Conservation (phyloP, 2,113 vertebrate genomes). For the Herpailurus yagouaroundi region DNA sequence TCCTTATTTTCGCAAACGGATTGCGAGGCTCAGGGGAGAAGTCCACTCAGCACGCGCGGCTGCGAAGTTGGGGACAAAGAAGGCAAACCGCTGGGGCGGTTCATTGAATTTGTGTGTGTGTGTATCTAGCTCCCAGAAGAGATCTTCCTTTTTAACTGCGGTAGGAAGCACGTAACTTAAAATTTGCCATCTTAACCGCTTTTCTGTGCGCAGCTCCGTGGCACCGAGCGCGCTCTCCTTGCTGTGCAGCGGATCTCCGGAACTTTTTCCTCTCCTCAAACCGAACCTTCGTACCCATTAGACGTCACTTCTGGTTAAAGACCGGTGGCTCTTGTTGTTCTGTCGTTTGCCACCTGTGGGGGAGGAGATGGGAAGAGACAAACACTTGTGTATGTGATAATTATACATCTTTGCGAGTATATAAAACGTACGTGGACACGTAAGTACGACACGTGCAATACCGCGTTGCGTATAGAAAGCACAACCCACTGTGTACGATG, state of each 20-base stretch:
- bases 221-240: not conserved
- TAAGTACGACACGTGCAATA: not conserved
- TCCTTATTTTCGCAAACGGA: not conserved
- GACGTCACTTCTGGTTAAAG: not conserved
- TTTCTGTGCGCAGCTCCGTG: rapidly evolving
- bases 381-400: rapidly evolving
- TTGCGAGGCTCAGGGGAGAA: not conserved
- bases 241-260: rapidly evolving
- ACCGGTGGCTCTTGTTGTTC: not conserved
- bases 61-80: not conserved
- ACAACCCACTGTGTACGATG: rapidly evolving
- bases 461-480: rapidly evolving
- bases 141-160: not conserved
- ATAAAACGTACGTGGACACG: not conserved
- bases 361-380: not conserved
- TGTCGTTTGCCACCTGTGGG: not conserved
- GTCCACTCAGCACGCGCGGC: not conserved
- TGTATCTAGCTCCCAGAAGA: not conserved
- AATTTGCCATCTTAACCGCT: too few species aligned
- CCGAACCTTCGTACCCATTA: not conserved
- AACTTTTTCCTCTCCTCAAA: not conserved
- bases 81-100: rapidly evolving
- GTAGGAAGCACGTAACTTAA: not conserved
- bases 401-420: rapidly evolving
- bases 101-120: not conserved